Evolutionary conservation across 2,113 vertebrate genomes (phyloP), one percentile per base, ranked within the genome.

Genomic region (Brevimyrus niger): DNA sequence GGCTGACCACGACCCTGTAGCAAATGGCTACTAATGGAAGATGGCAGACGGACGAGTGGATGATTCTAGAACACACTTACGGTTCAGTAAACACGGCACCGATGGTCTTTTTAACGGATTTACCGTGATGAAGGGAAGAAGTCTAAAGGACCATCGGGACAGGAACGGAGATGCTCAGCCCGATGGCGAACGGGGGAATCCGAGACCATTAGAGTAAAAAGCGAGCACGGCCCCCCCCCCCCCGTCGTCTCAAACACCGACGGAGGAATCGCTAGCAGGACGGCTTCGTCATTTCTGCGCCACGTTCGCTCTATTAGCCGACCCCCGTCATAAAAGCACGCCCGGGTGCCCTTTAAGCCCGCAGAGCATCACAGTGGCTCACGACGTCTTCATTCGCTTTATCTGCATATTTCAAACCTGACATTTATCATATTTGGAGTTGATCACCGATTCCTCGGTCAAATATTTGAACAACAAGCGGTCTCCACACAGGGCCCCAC

Each of bases 391-490:
- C 44, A 46, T 84, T 44, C 82, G 50, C 50, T 38, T 55, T 53
- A 55, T 87, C 50, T 87, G 47, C 85, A 53, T 53, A 87, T 35
- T 87, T 27, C 55, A 87, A 87, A 87, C 8, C 47, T 53, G 50
- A 87, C 85, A 87, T 87, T 87, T 53, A 55, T 87, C 13, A 8
- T 87, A 87, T 51, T 19, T 53, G 48, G 48, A 31, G 85, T 53
- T 53, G n/a, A 31, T 87, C 55, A 87, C 50, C 9, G 85, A 87
- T 87, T 55, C 31, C 31, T 53, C 48, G 55, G 50, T 50, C 85
- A 87, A 87, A 87, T 87, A 53, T 87, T 55, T 87, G 50, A 53
- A 87, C 48, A 86, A 35, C 27, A 5, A 51, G 27, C 84, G 35
- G 85, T 35, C 7, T 55, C 42, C n/a, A n/a, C 15, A 35, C 9